phyloP scores from a whole-genome alignment of 2,797 vertebrate species.

The Garrulus glandarius region DNA sequence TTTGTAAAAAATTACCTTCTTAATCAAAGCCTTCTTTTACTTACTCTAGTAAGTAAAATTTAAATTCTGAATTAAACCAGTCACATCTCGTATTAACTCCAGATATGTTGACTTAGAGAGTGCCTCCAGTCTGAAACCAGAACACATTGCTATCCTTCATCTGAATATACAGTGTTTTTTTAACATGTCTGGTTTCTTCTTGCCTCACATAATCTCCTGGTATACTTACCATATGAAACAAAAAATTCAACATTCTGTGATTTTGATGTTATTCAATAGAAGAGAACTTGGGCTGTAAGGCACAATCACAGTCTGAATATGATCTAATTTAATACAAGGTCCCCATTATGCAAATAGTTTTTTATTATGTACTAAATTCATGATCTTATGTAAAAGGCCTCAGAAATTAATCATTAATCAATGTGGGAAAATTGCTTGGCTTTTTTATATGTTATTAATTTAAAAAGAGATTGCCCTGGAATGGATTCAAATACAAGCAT shows the following conservation, averaged over 20 bases:
- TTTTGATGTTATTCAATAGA: neutral
- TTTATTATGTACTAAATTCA: neutral
- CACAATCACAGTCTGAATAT: neutral
- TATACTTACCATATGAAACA: neutral
- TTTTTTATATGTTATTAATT: neutral
- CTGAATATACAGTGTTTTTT: neutral
- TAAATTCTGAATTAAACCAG: neutral
- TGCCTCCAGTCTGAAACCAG: neutral
- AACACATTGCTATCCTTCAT: neutral
- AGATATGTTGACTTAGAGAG: neutral
- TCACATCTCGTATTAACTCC: neutral
- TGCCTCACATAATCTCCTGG: neutral
- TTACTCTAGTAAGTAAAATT: neutral
- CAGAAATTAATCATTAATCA: neutral
- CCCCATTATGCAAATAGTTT: neutral
- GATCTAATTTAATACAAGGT: neutral
- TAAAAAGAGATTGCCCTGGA: neutral
- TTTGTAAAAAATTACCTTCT: neutral
- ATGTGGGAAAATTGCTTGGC: neutral
- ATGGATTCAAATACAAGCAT: neutral
- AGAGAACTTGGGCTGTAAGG: neutral
- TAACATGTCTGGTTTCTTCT: neutral
- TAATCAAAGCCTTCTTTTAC: neutral
- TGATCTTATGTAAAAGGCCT: neutral
- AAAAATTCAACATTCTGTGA: neutral